Percentiles rank a stretch among this genome's conserved stretches.
phyloP scores from a whole-genome alignment of 2,113 vertebrate species.

The Todiramphus chloris region DNA sequence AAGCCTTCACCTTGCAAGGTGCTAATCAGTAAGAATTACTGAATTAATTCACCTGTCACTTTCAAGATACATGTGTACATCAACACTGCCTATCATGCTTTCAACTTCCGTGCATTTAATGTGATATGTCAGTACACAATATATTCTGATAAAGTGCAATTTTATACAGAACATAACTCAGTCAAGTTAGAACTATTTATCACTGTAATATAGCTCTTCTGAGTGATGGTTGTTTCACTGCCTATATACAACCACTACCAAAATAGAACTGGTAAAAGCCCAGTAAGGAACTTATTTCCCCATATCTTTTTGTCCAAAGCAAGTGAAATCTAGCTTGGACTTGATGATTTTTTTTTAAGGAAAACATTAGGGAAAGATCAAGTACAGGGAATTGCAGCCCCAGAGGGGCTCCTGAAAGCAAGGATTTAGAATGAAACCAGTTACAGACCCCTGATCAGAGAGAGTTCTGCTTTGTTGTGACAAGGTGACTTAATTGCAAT shows the following conservation, averaged over 20 bases:
- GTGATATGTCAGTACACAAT: not conserved
- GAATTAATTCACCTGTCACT: not conserved
- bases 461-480: not conserved
- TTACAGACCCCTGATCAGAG: fast-evolving
- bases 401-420: not conserved
- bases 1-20: not conserved
- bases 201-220: not conserved
- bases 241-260: not conserved
- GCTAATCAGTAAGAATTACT: not conserved
- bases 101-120: not conserved
- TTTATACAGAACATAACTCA: not conserved
- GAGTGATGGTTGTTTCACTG: not conserved
- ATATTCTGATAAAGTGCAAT: not conserved
- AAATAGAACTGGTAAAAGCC: not conserved
- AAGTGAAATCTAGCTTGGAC: not conserved
- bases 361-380: not conserved
- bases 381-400: not conserved
- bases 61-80: not conserved
- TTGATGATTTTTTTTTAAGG: not conserved
- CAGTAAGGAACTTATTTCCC: not conserved
- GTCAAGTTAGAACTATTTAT: not conserved
- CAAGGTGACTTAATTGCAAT: not conserved
- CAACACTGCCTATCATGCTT: not conserved
- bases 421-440: not conserved
- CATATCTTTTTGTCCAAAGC: not conserved